These are phyloP conservation scores for Proteles cristata DNA, from an alignment of 2,113 vertebrate species.

Conservation along the genomic window DNA sequence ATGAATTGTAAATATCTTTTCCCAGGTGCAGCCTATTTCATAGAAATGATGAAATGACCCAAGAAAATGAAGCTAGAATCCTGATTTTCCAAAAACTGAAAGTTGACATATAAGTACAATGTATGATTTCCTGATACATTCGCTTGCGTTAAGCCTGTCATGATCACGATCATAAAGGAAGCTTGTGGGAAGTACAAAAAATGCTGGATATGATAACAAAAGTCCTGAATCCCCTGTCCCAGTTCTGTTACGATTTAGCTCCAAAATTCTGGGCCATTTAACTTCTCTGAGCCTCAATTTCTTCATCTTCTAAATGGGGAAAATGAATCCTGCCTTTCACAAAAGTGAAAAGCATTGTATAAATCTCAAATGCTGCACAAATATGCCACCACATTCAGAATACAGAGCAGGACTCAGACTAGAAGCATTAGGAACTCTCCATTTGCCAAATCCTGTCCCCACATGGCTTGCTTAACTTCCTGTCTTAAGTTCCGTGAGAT, in stretches of 20 bases:
- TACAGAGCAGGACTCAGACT: neutral
- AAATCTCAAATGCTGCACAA: neutral
- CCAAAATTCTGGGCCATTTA: neutral
- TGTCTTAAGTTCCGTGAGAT: neutral
- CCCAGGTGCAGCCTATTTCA: neutral
- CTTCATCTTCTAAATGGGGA: neutral
- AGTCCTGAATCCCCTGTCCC: neutral
- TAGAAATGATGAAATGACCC: slow-evolving; percentile 3
- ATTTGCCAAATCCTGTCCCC: neutral
- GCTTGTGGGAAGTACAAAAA: neutral
- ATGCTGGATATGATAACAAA: neutral
- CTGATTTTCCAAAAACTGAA: neutral
- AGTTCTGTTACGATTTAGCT: neutral
- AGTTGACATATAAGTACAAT: neutral
- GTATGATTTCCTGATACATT: neutral
- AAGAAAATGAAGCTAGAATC: neutral
- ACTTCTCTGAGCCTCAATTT: neutral
- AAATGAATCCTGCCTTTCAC: slow-evolving; percentile 18
- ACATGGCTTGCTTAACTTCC: neutral
- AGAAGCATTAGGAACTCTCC: neutral
- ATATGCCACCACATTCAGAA: neutral
- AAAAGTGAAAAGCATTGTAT: neutral
- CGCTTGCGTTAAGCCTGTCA: neutral
- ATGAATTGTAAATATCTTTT: slow-evolving; percentile 42
- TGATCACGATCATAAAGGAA: neutral